Base-by-base conservation (phyloP, 2,888 invertebrate genomes). In the Diarsia mendica region DNA sequence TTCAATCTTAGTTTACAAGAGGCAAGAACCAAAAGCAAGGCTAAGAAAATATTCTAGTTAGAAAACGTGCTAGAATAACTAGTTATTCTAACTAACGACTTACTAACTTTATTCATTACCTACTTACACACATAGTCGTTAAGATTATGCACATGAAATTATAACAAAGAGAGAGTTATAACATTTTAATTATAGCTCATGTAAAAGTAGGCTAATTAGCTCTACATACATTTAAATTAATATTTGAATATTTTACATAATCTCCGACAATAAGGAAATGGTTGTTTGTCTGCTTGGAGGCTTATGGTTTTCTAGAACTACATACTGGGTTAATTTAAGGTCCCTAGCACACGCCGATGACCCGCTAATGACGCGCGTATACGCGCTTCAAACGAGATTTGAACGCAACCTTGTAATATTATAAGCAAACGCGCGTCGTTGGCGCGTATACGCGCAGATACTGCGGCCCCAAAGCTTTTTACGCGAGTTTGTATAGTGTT, bases 191-290 rank as follows among this genome's bases (percentile, higher is more conserved):
- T 77, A 79, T n/a, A 70, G 39, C 63, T 61, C n/a, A 15, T 18
- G 70, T 75, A 82, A 86, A 87, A 87, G 80, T 87, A 70, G 80
- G 80, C 28, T 67, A 87, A 87, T 85, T 85, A 85, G 53, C 64
- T 74, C 67, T 51, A 39, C 61, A 61, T 58, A 76, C 67, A 73
- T 67, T 70, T 81, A 79, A 82, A 84, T 82, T 75, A 83, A 72
- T 75, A 66, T 74, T 69, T 80, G 60, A 77, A 74, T 74, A 46
- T 65, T 83, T 83, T 51, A 58, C 72, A 72, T 76, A 65, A 81
- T 72, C 55, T 20, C 3, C 28, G 28, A 60, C 67, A 67, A 46
- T 83, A 71, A 74, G 65, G 77, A 74, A 78, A 64, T 44, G 3
- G 23, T 63, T 2, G 13, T 44, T 48, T 71, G 49, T 72, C 9